These are phyloP conservation scores for Gambusia affinis DNA, from an alignment of 2,113 vertebrate genomes.

Conservation along the genomic window DNA sequence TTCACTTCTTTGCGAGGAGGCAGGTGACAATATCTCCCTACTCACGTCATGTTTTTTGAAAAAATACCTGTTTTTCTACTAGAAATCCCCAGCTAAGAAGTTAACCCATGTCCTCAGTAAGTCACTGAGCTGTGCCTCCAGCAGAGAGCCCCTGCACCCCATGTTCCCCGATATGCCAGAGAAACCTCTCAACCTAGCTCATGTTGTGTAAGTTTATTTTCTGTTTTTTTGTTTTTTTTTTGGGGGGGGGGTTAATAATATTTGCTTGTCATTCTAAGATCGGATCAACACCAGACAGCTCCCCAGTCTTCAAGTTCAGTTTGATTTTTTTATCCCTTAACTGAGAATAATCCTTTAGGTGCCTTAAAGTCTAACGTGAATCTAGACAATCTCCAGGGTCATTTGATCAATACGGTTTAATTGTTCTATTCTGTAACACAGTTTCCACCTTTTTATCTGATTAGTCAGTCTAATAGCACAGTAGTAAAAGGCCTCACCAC, in stretches of 20 bases:
- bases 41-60: not conserved
- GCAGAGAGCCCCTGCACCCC: slow-evolving; percentile 92
- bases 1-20: slow-evolving; percentile 25
- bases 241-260: too few relatives aligned
- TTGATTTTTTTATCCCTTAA: slow-evolving; percentile 22
- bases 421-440: slow-evolving; percentile 38
- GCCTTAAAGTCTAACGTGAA: slow-evolving; percentile 45
- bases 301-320: not conserved
- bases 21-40: slow-evolving; percentile 10
- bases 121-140: slow-evolving; percentile 97
- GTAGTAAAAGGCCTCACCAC: not conserved
- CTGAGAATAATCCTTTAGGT: slow-evolving; percentile 48
- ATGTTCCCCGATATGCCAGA: slow-evolving; percentile 95
- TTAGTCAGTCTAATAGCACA: too few relatives aligned
- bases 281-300: not conserved
- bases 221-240: not conserved
- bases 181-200: slow-evolving; percentile 95
- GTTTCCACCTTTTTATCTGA: slow-evolving; percentile 11
- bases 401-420: slow-evolving; percentile 70
- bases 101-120: slow-evolving; percentile 96
- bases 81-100: slow-evolving; percentile 99
- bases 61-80: slow-evolving; percentile 58
- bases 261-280: not conserved
- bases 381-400: slow-evolving; percentile 56
- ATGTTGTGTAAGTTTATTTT: slow-evolving; percentile 91